Percentiles rank a stretch among this genome's conserved stretches.
These are phyloP conservation scores for Pollenia angustigena DNA, from an alignment of 2,888 invertebrate species.

Conservation along the genomic window DNA sequence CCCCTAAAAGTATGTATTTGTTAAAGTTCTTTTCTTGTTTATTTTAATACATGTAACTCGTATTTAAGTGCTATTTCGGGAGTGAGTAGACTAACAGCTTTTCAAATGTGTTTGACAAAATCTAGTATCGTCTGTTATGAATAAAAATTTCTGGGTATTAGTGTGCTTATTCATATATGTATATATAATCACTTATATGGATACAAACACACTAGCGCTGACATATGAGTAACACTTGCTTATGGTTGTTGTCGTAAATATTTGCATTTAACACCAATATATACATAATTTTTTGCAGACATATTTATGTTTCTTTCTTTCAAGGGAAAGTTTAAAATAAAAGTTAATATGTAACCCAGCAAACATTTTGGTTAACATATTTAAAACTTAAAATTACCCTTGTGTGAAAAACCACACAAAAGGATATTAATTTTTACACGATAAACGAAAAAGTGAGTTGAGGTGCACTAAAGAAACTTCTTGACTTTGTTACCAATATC, in stretches of 20 bases:
- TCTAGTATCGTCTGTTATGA: conserved; percentile 33
- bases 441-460: too few species aligned
- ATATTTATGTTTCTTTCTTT: conserved; percentile 32
- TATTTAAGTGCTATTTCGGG: background rate
- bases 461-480: too few species aligned
- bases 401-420: too few species aligned
- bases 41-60: conserved; percentile 4
- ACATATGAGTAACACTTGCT: conserved; percentile 76
- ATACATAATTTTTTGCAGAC: conserved; percentile 28
- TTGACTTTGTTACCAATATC: too few species aligned
- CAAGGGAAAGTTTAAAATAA: conserved; percentile 36
- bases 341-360: background rate
- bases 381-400: background rate
- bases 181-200: conserved; percentile 21
- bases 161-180: conserved; percentile 10
- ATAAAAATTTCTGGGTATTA: conserved; percentile 6
- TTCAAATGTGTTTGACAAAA: conserved; percentile 46
- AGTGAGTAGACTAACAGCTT: conserved; percentile 44
- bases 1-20: conserved; percentile 34
- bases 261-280: conserved; percentile 80
- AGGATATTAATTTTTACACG: too few species aligned
- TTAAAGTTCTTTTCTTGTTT: conserved; percentile 20
- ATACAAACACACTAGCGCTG: background rate
- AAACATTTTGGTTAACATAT: background rate
- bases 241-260: conserved; percentile 79